These are phyloP conservation scores for Origma solitaria DNA, from an alignment of 2,113 vertebrate species.

Conservation along the genomic window DNA sequence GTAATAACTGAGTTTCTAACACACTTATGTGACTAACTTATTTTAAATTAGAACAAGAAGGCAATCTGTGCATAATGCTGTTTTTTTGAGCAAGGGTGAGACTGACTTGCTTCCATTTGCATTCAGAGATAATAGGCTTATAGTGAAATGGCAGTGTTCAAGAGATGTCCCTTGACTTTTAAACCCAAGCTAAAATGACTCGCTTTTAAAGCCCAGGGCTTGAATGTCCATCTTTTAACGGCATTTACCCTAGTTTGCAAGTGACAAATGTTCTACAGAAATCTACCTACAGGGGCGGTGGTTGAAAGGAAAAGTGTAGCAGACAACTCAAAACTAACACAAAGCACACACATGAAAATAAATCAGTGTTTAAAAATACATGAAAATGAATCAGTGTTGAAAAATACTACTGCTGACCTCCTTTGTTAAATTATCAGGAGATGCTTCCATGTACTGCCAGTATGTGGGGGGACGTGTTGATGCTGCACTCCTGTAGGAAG, in stretches of 20 bases:
- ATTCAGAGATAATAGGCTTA: background rate
- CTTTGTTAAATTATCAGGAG: background rate
- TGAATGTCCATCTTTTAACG: background rate
- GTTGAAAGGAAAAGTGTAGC: background rate
- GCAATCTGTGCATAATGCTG: background rate
- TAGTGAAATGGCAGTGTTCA: background rate
- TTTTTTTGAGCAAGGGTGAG: background rate
- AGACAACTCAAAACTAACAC: background rate
- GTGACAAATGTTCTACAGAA: background rate
- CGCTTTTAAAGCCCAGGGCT: background rate
- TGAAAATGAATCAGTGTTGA: background rate
- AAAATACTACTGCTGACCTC: background rate
- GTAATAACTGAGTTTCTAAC: background rate
- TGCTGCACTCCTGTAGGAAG: background rate
- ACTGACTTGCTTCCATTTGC: background rate
- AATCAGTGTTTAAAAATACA: too few species aligned
- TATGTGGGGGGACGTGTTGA: background rate
- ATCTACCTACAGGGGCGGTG: background rate
- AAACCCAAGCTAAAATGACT: background rate
- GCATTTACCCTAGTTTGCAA: background rate
- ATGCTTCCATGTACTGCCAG: background rate
- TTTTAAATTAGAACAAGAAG: background rate
- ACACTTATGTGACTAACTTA: too few species aligned
- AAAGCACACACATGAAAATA: background rate
- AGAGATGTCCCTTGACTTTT: background rate